phyloP scores from a whole-genome alignment of 2,888 invertebrate species.

The Plagodis dolabraria region DNA sequence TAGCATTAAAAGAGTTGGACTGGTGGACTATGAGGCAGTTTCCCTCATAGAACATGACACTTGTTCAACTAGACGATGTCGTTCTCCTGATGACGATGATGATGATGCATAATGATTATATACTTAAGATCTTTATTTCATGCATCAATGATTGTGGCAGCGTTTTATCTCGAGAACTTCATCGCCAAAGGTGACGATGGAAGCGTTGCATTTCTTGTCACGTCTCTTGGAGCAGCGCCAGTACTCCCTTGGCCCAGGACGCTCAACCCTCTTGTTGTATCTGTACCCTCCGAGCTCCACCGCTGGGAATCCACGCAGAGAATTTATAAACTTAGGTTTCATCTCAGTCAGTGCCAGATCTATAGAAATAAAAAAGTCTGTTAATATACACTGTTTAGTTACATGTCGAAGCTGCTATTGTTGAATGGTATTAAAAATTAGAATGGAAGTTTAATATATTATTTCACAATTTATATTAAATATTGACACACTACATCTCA shows the following conservation, averaged over 20 bases:
- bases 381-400: background rate
- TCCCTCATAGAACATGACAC: no score
- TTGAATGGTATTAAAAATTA: background rate
- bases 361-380: constrained; percentile 21
- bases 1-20: no score
- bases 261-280: constrained; percentile 58
- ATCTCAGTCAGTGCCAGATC: constrained; percentile 43
- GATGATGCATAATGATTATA: no score
- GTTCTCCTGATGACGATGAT: no score
- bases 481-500: no score
- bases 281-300: constrained; percentile 58
- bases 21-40: no score
- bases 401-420: no score
- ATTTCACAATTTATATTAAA: no score
- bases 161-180: constrained; percentile 52
- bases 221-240: constrained; percentile 63
- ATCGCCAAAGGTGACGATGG: constrained; percentile 53
- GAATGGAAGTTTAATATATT: no score
- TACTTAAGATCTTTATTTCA: background rate
- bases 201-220: constrained; percentile 52
- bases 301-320: constrained; percentile 52
- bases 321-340: constrained; percentile 45
- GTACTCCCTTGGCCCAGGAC: constrained; percentile 47
- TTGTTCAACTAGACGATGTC: no score
- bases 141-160: constrained; percentile 51